These are phyloP conservation scores for Acrossocheilus wenchowensis DNA, from an alignment of 2,797 vertebrate species.

Conservation along the genomic window DNA sequence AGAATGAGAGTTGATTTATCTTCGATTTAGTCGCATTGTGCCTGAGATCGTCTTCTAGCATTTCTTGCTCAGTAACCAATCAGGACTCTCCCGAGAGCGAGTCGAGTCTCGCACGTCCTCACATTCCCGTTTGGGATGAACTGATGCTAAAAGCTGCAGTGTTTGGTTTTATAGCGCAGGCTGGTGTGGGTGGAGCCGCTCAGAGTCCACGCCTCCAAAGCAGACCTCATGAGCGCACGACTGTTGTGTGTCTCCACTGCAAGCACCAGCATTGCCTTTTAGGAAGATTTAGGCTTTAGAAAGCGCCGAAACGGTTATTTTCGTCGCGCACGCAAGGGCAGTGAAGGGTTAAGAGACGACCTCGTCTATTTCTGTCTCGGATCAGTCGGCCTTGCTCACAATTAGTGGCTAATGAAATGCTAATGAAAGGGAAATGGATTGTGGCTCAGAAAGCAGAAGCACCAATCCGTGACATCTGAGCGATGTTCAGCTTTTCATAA, in stretches of 20 bases:
- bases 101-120: not conserved
- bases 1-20: not conserved
- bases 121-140: not conserved
- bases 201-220: constrained; percentile 53
- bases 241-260: constrained; percentile 14
- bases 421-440: not conserved
- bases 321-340: not conserved
- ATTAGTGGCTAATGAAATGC: constrained; percentile 12
- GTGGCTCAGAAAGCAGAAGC: not conserved
- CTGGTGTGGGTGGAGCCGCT: constrained; percentile 55
- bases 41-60: not conserved
- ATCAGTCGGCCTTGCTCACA: constrained; percentile 29
- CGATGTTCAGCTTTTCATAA: not conserved
- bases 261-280: not conserved
- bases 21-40: not conserved
- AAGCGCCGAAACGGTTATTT: not conserved
- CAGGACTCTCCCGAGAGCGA: not conserved
- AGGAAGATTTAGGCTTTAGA: not conserved
- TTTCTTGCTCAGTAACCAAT: not conserved
- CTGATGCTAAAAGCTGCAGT: constrained; percentile 55
- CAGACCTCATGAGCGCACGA: constrained; percentile 51
- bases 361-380: constrained; percentile 43
- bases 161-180: constrained; percentile 57
- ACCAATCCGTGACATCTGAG: not conserved
- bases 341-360: constrained; percentile 42